Base-by-base conservation (phyloP, 2,888 invertebrate genomes). In the Tenthredo distinguenda region DNA sequence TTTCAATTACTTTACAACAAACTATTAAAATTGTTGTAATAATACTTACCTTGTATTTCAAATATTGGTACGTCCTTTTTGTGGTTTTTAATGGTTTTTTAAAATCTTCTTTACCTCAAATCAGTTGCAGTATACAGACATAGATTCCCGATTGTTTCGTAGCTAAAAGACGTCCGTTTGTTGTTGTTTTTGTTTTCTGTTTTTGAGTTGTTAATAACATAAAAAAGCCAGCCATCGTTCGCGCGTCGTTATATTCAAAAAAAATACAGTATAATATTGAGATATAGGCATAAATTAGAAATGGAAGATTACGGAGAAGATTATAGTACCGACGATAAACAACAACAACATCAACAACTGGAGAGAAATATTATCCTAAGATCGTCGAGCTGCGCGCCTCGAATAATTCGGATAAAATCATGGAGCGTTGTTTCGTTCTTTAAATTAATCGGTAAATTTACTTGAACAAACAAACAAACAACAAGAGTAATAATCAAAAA, bases 381-480 rank as follows among this genome's bases (percentile, higher is more conserved):
- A 58, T 83, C 83, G 26, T n/a, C 68, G 18, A 81, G 21, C 58
- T 85, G 58, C 40, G 81, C 50, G 50, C 71, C 79, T 15, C 21
- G 82, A 40, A 82, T 71, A 18, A 88, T 90, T 79, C 81, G 85
- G 31, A 89, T 91, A 12, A 89, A 89, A 86, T 87, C 87, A 31
- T 90, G 90, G 90, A 87, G 90, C 85, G 88, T 90, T 26, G 88
- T 88, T 84, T 87, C 86, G 62, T 91, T 90, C 85, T 91, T 91
- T 85, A 89, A 89, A 85, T 87, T 91, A 34, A 87, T 91, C 40
- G 91, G 91, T 91, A 72, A 68, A 37, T 3, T 68, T n/a, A 26
- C 26, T 26, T 26, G 26, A 26, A n/a, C 1, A 18, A 18, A 40
- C 5, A 2, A 62, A 10, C 10, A 62, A 26, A 62, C 26, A 26